Base-by-base conservation (phyloP, 2,888 invertebrate genomes). In the Phortica okadai region DNA sequence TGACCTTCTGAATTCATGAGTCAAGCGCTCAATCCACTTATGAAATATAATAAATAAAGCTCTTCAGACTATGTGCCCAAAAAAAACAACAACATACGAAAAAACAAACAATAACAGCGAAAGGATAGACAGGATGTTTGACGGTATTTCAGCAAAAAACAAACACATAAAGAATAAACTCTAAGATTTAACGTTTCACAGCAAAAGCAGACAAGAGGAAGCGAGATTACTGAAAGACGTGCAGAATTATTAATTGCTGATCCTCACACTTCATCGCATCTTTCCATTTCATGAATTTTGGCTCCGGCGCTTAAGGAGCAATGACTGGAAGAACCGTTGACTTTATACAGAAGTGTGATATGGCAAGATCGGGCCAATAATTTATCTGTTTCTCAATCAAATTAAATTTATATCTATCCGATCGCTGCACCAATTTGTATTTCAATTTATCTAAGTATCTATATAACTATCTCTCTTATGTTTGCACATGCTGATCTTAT, bases 161-260 rank as follows among this genome's bases (percentile, higher is more conserved):
- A 33, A 66, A 66, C 10, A 41, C 33, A 33, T 11, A 66, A 41
- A 14, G 41, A 66, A 66, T n/a, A 66, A 66, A 66, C 11, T 42
- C 41, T 41, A 66, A 66, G 6, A 66, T 5, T 21, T 41, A 41
- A n/a, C 25, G 2, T 14, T 66, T 14, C 14, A 10, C 10, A 5
- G 21, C 8, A 69, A 45, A 16, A 69, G 45, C 44, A 6, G 70
- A 54, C 70, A 70, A 70, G 14, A 70, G n/a, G n/a, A 66, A 25
- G 11, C 6, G 14, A n/a, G 16, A 66, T n/a, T 6, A 33, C 11
- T 42, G 5, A 66, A 66, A 72, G 75, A 80, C 85, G 82, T 82
- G 80, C 82, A 86, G 82, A 85, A 87, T 83, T 87, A 85, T 85
- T 85, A 85, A 85, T 85, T 85, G 87, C 85, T 85, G 85, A 85